Base-by-base conservation (phyloP, 2,797 vertebrate species). In the Holocentrus rufus region DNA sequence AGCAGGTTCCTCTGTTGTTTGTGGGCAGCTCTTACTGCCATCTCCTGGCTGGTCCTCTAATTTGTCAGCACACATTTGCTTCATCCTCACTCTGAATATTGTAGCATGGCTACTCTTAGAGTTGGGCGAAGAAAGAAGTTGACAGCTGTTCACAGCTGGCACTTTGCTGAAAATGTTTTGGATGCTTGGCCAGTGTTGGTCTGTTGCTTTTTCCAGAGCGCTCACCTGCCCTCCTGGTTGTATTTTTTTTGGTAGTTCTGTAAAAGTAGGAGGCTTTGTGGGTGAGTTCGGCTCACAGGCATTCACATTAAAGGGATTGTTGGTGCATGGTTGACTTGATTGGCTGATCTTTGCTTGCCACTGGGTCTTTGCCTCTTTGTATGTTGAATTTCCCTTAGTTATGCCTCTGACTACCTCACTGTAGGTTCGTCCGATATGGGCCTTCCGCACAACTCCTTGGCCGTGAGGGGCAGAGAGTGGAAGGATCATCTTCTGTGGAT, bases 121-220 rank as follows among this genome's bases (percentile, higher is more conserved):
- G 22, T 20, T 50, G 27, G 55, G 17, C 5, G 15, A 46, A 13
- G 44, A 17, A 13, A 46, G 15, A 17, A 17, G 4, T 46, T 46
- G 44, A 46, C 15, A 46, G 44, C 44, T 46, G 44, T 17, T 46
- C 44, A 15, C 44, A 15, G 44, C 44, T 17, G 44, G 5, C 44
- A 17, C 44, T 17, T 46, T 46, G 5, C 44, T 46, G 44, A 17
- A 14, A n/a, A 18, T 20, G 25, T 23, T 39, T 18, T 52, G 20
- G 39, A 50, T 56, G 14, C 10, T 36, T 36, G 67, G 39, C 49
- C 61, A 72, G 61, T 77, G 66, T 34, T 54, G 62, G 68, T 63
- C 72, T 61, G 47, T 52, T 72, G 44, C 1, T 9, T 39, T 58
- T 55, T 47, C 23, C 23, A 54, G 47, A 36, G 58, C 54, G 17